Percentiles rank a stretch among this genome's conserved stretches.
These are phyloP conservation scores for Psittacula echo DNA, from an alignment of 2,797 vertebrate species.

Conservation along the genomic window DNA sequence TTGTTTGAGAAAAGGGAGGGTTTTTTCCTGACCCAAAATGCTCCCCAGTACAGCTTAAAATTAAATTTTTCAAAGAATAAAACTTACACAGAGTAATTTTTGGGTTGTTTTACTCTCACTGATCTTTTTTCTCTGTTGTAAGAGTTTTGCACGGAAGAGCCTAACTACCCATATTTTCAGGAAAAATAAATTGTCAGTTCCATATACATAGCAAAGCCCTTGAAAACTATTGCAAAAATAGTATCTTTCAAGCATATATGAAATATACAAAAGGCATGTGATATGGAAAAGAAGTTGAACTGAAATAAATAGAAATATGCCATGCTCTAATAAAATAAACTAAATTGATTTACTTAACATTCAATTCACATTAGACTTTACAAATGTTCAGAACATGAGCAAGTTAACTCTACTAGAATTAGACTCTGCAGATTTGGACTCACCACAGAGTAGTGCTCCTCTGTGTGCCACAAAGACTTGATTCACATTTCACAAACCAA, in stretches of 20 bases:
- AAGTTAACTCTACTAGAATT: background rate
- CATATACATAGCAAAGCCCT: background rate
- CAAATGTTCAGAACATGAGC: slow-evolving; percentile 2
- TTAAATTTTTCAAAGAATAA: background rate
- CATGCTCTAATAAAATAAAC: slow-evolving; percentile 12
- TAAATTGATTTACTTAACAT: background rate
- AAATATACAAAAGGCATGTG: background rate
- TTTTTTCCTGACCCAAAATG: background rate
- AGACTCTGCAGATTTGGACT: background rate
- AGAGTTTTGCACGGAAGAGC: background rate
- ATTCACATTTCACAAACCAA: background rate
- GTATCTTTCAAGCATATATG: background rate
- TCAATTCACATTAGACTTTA: background rate
- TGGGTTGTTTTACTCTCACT: background rate
- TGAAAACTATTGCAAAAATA: slow-evolving; percentile 9
- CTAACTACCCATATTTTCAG: background rate
- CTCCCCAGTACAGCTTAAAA: background rate
- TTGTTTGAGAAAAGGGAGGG: background rate
- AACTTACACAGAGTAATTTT: background rate
- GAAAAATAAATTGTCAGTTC: background rate
- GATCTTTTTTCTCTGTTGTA: background rate
- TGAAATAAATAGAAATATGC: background rate
- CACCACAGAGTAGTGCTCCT: background rate
- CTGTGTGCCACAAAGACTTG: background rate
- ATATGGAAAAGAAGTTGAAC: background rate